phyloP scores from a whole-genome alignment of 2,113 vertebrate genomes.

The Hippocampus mohnikei region DNA sequence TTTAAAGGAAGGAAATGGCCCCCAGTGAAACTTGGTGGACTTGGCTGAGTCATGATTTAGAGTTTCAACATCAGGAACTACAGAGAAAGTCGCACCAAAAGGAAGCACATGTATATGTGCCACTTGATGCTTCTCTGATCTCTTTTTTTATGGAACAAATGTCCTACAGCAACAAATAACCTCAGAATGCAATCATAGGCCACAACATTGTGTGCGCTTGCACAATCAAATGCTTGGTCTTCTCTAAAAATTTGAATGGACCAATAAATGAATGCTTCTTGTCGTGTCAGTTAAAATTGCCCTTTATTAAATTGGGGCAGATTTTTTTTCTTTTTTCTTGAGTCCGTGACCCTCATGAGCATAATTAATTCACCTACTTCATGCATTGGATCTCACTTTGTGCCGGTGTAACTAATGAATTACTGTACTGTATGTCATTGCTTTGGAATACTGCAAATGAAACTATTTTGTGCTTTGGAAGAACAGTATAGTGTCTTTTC shows the following conservation, averaged over 20 bases:
- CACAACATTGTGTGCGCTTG: background rate
- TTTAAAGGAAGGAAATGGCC: constrained; percentile 64
- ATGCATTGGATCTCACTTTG: too few species aligned
- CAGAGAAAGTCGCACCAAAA: background rate
- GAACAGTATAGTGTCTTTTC: background rate
- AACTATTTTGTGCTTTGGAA: background rate
- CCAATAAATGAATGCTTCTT: background rate
- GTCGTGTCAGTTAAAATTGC: too few species aligned
- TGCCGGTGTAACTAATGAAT: too few species aligned
- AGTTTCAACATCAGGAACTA: constrained; percentile 10
- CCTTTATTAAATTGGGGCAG: too few species aligned
- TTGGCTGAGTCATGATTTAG: constrained; percentile 15
- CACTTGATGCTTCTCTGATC: background rate
- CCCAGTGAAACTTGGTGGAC: constrained; percentile 29
- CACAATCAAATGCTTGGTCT: background rate
- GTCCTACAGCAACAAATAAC: background rate
- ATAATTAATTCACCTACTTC: too few species aligned
- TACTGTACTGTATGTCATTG: too few species aligned
- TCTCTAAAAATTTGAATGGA: background rate
- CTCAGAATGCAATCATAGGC: background rate
- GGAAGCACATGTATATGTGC: background rate
- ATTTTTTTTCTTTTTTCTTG: too few species aligned
- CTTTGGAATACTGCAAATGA: background rate
- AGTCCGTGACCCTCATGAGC: too few species aligned
- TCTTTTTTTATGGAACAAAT: background rate